A percentile compares a stretch with the other conserved stretches of the same genome.
Evolutionary conservation across 2,888 invertebrate species (phyloP).

Genomic region (Plagiodera versicolora): DNA sequence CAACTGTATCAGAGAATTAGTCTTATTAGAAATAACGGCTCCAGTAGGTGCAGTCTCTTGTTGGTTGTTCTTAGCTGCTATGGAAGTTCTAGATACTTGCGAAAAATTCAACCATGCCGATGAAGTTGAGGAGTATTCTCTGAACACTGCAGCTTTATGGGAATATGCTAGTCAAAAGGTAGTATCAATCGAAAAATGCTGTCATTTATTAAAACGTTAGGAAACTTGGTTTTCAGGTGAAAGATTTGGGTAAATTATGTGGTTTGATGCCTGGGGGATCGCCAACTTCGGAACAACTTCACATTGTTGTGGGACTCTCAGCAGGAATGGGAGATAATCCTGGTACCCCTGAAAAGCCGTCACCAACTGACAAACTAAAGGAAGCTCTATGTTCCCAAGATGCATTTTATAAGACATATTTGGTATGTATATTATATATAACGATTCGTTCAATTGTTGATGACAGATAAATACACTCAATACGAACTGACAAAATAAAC

Average conservation of each 20-base stretch:
- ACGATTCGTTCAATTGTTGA: too few relatives aligned
- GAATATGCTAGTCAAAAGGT: constrained; percentile 73
- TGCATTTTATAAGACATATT: constrained; percentile 85
- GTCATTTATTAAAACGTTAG: background rate
- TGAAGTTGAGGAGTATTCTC: constrained; percentile 74
- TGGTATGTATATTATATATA: constrained; percentile 58
- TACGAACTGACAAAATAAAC: too few relatives aligned
- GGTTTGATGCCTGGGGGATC: constrained; percentile 83
- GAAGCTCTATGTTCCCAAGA: constrained; percentile 88
- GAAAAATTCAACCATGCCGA: constrained; percentile 68
- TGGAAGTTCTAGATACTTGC: constrained; percentile 82
- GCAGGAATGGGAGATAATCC: constrained; percentile 83
- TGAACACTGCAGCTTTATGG: constrained; percentile 84
- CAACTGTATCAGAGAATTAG: constrained; percentile 83
- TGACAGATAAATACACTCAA: too few relatives aligned
- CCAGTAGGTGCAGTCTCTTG: constrained; percentile 85
- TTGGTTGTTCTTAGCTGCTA: constrained; percentile 90
- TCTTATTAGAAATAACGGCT: constrained; percentile 75
- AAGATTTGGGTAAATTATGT: constrained; percentile 84
- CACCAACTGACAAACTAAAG: constrained; percentile 81
- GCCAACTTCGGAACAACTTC: constrained; percentile 85
- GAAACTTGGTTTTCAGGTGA: constrained; percentile 60
- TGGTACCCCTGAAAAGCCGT: constrained; percentile 58
- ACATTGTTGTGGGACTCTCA: constrained; percentile 85
- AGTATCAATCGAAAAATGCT: constrained; percentile 4